Evolutionary conservation across 2,888 invertebrate species (phyloP).

Genomic region (Apotomis betuletana): DNA sequence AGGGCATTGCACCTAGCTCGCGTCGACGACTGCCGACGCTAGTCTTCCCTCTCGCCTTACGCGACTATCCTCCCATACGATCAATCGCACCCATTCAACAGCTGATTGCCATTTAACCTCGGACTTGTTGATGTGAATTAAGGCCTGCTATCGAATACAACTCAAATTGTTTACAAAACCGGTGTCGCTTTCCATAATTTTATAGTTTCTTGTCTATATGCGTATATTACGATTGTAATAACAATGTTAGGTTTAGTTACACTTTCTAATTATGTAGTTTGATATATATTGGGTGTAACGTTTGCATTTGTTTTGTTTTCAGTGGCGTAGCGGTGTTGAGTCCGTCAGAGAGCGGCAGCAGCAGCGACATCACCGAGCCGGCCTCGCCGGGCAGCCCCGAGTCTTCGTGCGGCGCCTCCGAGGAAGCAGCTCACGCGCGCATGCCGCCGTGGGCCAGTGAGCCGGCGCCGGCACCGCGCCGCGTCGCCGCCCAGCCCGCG

Average conservation of each 20-base stretch:
- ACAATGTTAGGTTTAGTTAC: neutral
- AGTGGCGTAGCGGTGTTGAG: slow-evolving; percentile 93
- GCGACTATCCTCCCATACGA: slow-evolving; percentile 56
- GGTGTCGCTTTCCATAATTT: slow-evolving; percentile 15
- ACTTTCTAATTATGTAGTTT: neutral
- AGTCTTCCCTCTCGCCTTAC: slow-evolving; percentile 53
- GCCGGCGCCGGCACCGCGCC: slow-evolving; percentile 76
- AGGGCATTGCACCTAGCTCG: slow-evolving; percentile 78
- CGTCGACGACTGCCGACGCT: slow-evolving; percentile 48
- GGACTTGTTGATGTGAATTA: slow-evolving; percentile 45
- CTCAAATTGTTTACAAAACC: slow-evolving; percentile 33
- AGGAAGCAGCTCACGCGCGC: slow-evolving; percentile 77
- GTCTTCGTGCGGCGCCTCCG: slow-evolving; percentile 83
- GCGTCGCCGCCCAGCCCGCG: slow-evolving; percentile 70
- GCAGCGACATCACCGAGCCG: slow-evolving; percentile 93
- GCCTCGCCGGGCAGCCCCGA: slow-evolving; percentile 92
- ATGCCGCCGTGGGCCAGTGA: slow-evolving; percentile 81
- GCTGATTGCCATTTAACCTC: slow-evolving; percentile 68
- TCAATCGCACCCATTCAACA: slow-evolving; percentile 72
- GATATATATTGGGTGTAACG: slow-evolving; percentile 40
- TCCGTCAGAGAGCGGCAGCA: slow-evolving; percentile 88
- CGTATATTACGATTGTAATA: neutral
- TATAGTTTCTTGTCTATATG: slow-evolving; percentile 15
- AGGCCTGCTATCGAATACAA: slow-evolving; percentile 20
- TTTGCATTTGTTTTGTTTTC: slow-evolving; percentile 67